These are phyloP conservation scores for Alligator mississippiensis DNA, from an alignment of 2,113 vertebrate genomes.

Conservation along the genomic window DNA sequence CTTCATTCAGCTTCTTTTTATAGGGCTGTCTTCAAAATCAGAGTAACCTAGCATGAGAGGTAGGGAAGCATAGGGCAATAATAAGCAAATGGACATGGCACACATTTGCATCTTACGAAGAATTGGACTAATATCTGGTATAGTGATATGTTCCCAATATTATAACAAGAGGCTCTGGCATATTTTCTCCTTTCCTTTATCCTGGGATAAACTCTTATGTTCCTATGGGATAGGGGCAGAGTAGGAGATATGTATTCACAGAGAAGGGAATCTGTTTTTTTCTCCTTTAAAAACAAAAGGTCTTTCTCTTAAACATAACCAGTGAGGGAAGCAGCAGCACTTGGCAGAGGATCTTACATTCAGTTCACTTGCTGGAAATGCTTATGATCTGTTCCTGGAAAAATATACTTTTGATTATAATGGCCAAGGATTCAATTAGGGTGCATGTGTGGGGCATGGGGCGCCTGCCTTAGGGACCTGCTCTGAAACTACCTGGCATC, in stretches of 20 bases:
- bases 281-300: not conserved
- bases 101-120: not conserved
- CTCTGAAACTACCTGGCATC: not conserved
- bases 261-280: not conserved
- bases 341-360: not conserved
- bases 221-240: not conserved
- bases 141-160: accelerated
- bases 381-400: constrained; percentile 20
- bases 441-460: not conserved
- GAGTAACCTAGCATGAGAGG: accelerated
- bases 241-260: not conserved
- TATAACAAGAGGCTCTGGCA: accelerated
- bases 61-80: not conserved
- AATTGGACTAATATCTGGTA: accelerated
- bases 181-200: not conserved
- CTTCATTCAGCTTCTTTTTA: not conserved
- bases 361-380: not conserved
- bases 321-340: not conserved
- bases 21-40: not conserved
- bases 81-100: not conserved
- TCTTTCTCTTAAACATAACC: accelerated
- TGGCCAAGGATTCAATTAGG: not conserved
- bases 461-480: accelerated
- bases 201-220: accelerated
- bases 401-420: not conserved